Percentiles rank a stretch among this genome's conserved stretches.
Evolutionary conservation across 2,888 invertebrate species (phyloP).

Genomic region (Ennomos quercinarius): DNA sequence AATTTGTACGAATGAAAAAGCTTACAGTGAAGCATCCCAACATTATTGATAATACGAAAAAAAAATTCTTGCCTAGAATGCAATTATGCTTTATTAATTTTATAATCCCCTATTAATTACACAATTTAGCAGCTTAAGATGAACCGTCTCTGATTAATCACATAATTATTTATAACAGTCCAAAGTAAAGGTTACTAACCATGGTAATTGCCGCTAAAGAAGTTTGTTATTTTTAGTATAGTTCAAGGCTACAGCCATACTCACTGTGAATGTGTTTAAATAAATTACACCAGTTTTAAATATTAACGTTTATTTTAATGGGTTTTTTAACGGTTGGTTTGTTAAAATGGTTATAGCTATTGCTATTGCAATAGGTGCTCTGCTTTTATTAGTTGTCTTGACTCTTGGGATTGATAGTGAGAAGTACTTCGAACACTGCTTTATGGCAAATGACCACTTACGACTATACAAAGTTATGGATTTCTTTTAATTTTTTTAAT

Average conservation of each 20-base stretch:
- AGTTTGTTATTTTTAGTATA: slow-evolving; percentile 31
- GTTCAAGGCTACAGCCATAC: slow-evolving; percentile 35
- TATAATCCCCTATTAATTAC: slow-evolving; percentile 14
- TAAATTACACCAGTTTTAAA: slow-evolving; percentile 28
- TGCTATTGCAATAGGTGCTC: no score
- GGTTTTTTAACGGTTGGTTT: slow-evolving; percentile 6
- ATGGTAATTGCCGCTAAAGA: slow-evolving; percentile 26
- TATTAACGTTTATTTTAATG: slow-evolving; percentile 17
- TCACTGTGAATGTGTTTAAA: slow-evolving; percentile 33
- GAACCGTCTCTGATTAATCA: slow-evolving; percentile 29
- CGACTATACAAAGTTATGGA: no score
- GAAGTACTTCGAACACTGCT: no score
- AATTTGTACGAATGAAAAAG: no score
- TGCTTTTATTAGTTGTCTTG: no score
- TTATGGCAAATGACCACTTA: no score
- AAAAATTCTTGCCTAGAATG: no score
- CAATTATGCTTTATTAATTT: slow-evolving; percentile 28
- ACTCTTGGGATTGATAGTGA: no score
- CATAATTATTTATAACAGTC: slow-evolving; percentile 28
- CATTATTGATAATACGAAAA: no score
- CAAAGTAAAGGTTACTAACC: slow-evolving; percentile 35
- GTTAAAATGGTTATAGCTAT: not conserved
- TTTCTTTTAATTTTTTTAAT: no score
- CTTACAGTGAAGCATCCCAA: no score
- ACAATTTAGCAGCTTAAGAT: slow-evolving; percentile 6